phyloP scores from a whole-genome alignment of 2,113 vertebrate species.

The Thinocorus orbignyianus region DNA sequence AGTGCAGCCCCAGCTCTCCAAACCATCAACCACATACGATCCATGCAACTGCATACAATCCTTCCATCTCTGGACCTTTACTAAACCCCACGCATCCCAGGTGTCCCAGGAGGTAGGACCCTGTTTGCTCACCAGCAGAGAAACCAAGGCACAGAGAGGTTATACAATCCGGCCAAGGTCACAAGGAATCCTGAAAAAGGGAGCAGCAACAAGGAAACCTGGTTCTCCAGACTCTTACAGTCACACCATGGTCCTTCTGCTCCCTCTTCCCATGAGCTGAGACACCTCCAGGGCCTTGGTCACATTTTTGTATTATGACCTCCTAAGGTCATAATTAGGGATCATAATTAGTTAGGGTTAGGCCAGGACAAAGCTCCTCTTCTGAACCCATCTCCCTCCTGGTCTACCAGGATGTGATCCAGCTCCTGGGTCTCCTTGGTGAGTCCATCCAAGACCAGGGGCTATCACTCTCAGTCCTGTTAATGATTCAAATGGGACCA shows the following conservation, averaged over 20 bases:
- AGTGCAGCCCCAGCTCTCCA: not conserved
- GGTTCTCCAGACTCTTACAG: not conserved
- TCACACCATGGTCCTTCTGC: not conserved
- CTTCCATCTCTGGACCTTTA: not conserved
- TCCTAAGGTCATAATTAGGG: too few species aligned
- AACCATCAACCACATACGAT: fast-evolving
- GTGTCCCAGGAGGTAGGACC: not conserved
- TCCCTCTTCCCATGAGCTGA: not conserved
- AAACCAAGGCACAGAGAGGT: not conserved
- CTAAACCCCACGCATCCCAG: fast-evolving
- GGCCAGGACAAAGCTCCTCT: not conserved
- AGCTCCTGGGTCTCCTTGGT: not conserved
- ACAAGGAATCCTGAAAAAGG: not conserved
- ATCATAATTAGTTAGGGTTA: too few species aligned
- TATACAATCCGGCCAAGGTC: not conserved
- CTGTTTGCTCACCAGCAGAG: not conserved
- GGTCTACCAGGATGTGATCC: not conserved
- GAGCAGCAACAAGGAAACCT: not conserved
- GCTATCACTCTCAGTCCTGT: not conserved
- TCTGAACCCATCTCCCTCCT: not conserved
- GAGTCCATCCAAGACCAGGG: not conserved
- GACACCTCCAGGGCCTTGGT: not conserved
- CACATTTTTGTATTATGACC: not conserved
- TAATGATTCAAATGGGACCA: not conserved
- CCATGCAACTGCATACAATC: fast-evolving